Percentiles rank a stretch among this genome's conserved stretches.
phyloP scores from a whole-genome alignment of 2,888 invertebrate genomes.

The Cerceris ruficornis region DNA sequence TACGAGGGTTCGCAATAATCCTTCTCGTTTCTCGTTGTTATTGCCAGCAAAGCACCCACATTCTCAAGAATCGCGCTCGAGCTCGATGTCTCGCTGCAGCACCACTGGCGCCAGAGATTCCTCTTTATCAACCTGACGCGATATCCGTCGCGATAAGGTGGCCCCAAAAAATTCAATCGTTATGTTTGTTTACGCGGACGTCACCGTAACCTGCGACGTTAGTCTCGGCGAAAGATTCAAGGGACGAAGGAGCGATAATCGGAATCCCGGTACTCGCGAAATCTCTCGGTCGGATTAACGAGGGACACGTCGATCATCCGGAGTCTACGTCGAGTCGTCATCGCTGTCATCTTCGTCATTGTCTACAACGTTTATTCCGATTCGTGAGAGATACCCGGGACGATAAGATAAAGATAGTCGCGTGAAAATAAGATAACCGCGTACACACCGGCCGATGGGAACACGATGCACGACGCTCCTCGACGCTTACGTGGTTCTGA shows the following conservation, averaged over 20 bases:
- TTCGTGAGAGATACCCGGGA: conserved; percentile 48
- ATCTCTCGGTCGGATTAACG: too few relatives aligned
- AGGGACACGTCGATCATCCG: too few relatives aligned
- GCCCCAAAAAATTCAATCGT: conserved; percentile 48
- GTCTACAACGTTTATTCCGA: conserved; percentile 43
- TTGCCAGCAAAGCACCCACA: not conserved
- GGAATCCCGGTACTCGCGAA: too few relatives aligned
- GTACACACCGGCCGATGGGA: not conserved
- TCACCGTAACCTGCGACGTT: conserved; percentile 29
- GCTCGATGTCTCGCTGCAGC: conserved; percentile 32
- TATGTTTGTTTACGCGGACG: conserved; percentile 23
- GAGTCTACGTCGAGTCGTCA: conserved; percentile 6
- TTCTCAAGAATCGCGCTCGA: conserved; percentile 21
- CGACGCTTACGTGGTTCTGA: conserved; percentile 48
- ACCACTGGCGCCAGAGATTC: conserved; percentile 51
- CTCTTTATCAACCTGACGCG: conserved; percentile 57
- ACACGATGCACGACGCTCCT: conserved; percentile 21
- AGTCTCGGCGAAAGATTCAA: too few relatives aligned
- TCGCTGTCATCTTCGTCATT: conserved; percentile 2
- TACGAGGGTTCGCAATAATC: too few relatives aligned
- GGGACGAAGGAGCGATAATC: too few relatives aligned
- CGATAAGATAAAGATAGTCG: conserved; percentile 66
- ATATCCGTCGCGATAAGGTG: conserved; percentile 55
- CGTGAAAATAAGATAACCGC: conserved; percentile 71
- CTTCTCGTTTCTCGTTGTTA: not conserved